These are phyloP conservation scores for Gyps fulvus DNA, from an alignment of 2,113 vertebrate genomes.

Conservation along the genomic window DNA sequence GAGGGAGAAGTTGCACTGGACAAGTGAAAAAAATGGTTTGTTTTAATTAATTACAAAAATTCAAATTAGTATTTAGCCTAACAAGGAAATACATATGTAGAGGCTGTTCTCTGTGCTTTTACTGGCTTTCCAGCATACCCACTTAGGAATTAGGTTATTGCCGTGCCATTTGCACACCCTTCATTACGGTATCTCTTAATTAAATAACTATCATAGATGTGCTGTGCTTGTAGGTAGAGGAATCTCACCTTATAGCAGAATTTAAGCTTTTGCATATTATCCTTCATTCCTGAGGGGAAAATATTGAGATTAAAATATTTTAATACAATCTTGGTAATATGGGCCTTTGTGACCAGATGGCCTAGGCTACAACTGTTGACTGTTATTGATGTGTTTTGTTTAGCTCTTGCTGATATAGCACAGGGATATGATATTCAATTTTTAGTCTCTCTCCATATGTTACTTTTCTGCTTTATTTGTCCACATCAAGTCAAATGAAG, in stretches of 20 bases:
- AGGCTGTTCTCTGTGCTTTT: not conserved
- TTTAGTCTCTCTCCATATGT: constrained; percentile 61
- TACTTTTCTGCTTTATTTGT: constrained; percentile 56
- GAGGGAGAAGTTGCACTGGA: not conserved
- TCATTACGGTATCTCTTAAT: constrained; percentile 2
- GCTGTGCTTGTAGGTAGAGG: not conserved
- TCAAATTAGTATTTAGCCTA: not conserved
- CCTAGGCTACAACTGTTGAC: not conserved
- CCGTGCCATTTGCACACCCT: not conserved
- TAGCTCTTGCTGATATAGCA: constrained; percentile 24
- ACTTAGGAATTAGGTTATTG: not conserved
- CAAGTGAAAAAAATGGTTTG: not conserved
- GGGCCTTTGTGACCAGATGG: constrained; percentile 30
- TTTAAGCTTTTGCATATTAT: not conserved
- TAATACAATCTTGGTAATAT: not conserved
- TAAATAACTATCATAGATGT: not conserved
- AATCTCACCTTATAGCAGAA: constrained; percentile 10
- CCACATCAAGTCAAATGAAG: constrained; percentile 21
- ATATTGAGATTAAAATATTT: not conserved
- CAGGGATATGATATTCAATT: constrained; percentile 13
- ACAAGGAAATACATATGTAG: not conserved
- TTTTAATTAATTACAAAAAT: not conserved
- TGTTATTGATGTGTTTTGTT: not conserved
- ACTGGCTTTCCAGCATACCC: not conserved
- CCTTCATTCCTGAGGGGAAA: constrained; percentile 12